Evolutionary conservation across 2,113 vertebrate species (phyloP).

Genomic region (Orientallactaga bullata): DNA sequence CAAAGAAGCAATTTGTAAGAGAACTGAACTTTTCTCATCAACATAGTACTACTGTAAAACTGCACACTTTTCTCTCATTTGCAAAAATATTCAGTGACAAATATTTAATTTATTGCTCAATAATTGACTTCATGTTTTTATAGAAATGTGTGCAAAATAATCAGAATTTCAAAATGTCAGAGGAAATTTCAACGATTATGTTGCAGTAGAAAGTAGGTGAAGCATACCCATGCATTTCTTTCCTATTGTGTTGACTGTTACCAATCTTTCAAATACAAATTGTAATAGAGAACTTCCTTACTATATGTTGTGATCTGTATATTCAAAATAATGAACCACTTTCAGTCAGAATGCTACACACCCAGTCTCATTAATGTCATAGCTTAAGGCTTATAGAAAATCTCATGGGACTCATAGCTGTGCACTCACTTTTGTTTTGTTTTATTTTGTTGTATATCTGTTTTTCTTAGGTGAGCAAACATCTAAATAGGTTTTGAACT

Average conservation of each 20-base stretch:
- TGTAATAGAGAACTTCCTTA: slow-evolving; percentile 16
- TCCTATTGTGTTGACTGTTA: neutral
- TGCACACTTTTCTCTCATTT: slow-evolving; percentile 30
- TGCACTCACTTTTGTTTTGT: slow-evolving; percentile 20
- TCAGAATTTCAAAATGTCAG: slow-evolving; percentile 50
- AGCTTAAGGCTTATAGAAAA: neutral
- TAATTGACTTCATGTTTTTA: slow-evolving; percentile 33
- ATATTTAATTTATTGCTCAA: slow-evolving; percentile 31
- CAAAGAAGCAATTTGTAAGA: slow-evolving; percentile 51
- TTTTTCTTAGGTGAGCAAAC: slow-evolving; percentile 57
- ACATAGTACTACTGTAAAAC: slow-evolving; percentile 27
- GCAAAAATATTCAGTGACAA: slow-evolving; percentile 24
- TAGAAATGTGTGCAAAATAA: slow-evolving; percentile 24
- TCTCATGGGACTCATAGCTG: slow-evolving; percentile 1
- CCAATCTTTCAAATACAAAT: neutral
- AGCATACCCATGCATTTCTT: neutral
- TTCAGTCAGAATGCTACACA: neutral
- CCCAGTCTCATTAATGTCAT: slow-evolving; percentile 7
- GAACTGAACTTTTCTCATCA: neutral
- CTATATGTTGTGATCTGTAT: slow-evolving; percentile 21
- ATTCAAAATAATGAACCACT: slow-evolving; percentile 34
- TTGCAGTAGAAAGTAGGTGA: slow-evolving; percentile 2
- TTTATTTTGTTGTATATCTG: slow-evolving; percentile 38
- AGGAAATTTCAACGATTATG: slow-evolving; percentile 24
- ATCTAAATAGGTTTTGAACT: slow-evolving; percentile 32